A percentile compares a stretch with the other conserved stretches of the same genome.
These are phyloP conservation scores for Ophion obscuratus DNA, from an alignment of 2,888 invertebrate genomes.

Conservation along the genomic window DNA sequence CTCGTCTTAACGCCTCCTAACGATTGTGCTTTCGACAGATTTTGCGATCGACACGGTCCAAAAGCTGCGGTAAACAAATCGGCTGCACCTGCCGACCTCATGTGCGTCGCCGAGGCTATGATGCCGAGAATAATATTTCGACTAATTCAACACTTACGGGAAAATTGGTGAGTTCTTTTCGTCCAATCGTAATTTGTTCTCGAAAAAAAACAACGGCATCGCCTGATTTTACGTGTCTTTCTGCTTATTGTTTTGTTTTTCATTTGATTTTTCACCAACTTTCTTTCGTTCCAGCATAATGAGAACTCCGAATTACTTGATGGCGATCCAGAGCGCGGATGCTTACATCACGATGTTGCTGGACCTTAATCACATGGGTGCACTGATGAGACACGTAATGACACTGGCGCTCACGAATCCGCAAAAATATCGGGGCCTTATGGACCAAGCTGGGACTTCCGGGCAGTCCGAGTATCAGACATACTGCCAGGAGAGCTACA, in stretches of 20 bases:
- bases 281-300: slow-evolving; percentile 79
- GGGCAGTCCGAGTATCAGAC: slow-evolving; percentile 88
- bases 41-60: slow-evolving; percentile 97
- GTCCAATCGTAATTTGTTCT: slow-evolving; percentile 43
- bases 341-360: slow-evolving; percentile 95
- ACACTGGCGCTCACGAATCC: slow-evolving; percentile 95
- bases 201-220: slow-evolving; percentile 18
- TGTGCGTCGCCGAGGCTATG: slow-evolving; percentile 96
- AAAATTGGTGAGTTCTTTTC: slow-evolving; percentile 87
- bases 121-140: slow-evolving; percentile 96
- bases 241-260: not conserved
- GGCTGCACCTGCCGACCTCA: slow-evolving; percentile 93
- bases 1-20: not conserved
- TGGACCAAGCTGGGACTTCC: slow-evolving; percentile 75
- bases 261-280: not conserved
- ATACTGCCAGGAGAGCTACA: slow-evolving; percentile 90
- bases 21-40: slow-evolving; percentile 85
- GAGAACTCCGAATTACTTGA: slow-evolving; percentile 86
- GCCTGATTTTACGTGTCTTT: not conserved
- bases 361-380: slow-evolving; percentile 98
- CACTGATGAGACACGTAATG: slow-evolving; percentile 97
- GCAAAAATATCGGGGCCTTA: slow-evolving; percentile 84
- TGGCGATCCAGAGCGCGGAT: slow-evolving; percentile 93
- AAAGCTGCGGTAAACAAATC: slow-evolving; percentile 92
- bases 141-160: slow-evolving; percentile 95